Evolutionary conservation across 1,140 invertebrate genomes (phyloP).

Genomic region (Brachionus calyciflorus): DNA sequence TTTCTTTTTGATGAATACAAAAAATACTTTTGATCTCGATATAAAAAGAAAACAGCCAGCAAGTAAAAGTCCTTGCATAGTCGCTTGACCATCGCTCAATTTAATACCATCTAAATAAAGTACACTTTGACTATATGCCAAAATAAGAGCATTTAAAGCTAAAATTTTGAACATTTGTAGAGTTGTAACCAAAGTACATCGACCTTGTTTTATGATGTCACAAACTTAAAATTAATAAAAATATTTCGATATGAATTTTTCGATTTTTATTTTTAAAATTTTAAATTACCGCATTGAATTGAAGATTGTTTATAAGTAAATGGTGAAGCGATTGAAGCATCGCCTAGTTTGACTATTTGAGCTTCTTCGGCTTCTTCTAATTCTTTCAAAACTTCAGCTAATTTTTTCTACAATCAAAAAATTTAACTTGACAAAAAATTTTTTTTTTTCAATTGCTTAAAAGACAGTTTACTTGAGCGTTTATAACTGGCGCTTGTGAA

Average conservation of each 20-base stretch:
- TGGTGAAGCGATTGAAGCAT: constrained; percentile 97
- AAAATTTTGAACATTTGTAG: constrained; percentile 99
- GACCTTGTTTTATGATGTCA: constrained; percentile 96
- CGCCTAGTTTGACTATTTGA: constrained; percentile 87
- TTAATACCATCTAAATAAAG: constrained; percentile 96
- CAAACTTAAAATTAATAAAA: constrained; percentile 68
- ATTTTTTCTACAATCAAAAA: not conserved
- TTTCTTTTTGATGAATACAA: too few species aligned
- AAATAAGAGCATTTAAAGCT: constrained; percentile 92
- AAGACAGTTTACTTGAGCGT: constrained; percentile 36
- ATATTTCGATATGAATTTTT: not conserved
- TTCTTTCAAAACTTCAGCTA: constrained; percentile 17
- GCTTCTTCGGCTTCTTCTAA: constrained; percentile 84
- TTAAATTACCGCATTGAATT: constrained; percentile 79
- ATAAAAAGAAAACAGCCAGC: constrained; percentile 97
- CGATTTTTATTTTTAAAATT: constrained; percentile 52
- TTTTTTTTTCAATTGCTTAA: not conserved
- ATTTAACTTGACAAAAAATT: not conserved
- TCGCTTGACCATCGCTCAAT: constrained; percentile 94
- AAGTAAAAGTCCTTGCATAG: constrained; percentile 81
- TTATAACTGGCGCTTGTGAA: constrained; percentile 9
- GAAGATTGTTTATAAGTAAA: constrained; percentile 97
- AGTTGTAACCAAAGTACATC: constrained; percentile 96
- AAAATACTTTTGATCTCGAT: constrained; percentile 86
- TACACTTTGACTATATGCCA: constrained; percentile 97